These are phyloP conservation scores for Eidolon dupreanum DNA, from an alignment of 2,797 vertebrate species.

Conservation along the genomic window DNA sequence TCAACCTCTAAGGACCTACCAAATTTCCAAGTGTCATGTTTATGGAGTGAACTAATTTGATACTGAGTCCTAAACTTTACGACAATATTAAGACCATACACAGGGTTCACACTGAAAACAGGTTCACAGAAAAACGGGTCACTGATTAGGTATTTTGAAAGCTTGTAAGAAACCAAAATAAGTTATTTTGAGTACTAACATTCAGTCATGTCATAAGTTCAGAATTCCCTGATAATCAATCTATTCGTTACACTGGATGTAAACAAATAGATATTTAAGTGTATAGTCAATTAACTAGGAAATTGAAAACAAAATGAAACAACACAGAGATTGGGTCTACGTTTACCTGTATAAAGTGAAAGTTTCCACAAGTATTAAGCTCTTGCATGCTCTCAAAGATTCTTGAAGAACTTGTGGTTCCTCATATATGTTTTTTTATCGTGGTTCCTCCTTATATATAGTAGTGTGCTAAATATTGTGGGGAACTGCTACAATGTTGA, in stretches of 20 bases:
- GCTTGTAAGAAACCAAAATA: background rate
- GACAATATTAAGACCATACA: background rate
- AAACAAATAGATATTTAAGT: conserved; percentile 56
- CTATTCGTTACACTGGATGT: conserved; percentile 59
- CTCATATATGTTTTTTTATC: background rate
- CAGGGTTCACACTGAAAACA: background rate
- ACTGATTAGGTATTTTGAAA: background rate
- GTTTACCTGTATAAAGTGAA: background rate
- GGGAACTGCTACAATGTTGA: background rate
- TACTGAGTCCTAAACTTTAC: background rate
- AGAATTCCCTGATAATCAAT: background rate
- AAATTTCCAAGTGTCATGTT: background rate
- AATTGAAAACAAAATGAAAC: conserved; percentile 53
- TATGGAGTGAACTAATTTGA: background rate
- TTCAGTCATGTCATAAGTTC: background rate
- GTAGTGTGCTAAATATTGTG: background rate
- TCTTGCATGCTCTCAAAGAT: background rate
- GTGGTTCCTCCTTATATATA: background rate
- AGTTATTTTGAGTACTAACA: background rate
- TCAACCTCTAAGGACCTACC: background rate
- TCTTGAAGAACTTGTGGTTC: background rate
- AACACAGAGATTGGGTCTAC: background rate
- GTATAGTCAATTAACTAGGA: background rate
- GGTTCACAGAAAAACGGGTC: background rate
- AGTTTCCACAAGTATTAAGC: background rate